These are phyloP conservation scores for Drusus annulatus DNA, from an alignment of 1,140 invertebrate genomes.

Conservation along the genomic window DNA sequence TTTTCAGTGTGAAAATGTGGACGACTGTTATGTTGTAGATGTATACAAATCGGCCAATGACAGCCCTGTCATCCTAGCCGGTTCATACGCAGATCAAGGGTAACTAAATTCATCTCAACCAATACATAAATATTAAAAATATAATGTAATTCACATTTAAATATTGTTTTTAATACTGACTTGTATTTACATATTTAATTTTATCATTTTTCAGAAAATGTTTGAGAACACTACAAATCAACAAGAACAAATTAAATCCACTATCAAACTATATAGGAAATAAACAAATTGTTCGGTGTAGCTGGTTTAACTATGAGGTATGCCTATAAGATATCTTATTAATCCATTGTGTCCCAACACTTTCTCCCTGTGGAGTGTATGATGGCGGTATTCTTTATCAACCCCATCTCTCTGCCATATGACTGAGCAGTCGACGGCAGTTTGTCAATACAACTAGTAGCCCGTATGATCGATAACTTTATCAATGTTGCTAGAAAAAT, in stretches of 20 bases:
- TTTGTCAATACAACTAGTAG: no score
- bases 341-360: no score
- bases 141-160: no score
- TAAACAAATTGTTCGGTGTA: constrained; percentile 78
- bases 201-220: constrained; percentile 66
- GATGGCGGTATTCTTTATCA: no score
- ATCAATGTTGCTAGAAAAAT: no score
- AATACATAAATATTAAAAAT: not conserved
- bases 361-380: no score
- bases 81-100: constrained; percentile 69
- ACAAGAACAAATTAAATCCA: constrained; percentile 70
- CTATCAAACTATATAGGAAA: constrained; percentile 74
- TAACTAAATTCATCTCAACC: constrained; percentile 35
- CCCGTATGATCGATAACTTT: no score
- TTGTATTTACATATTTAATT: no score
- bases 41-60: constrained; percentile 66
- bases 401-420: no score
- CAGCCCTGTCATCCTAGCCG: constrained; percentile 74
- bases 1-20: constrained; percentile 72
- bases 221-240: constrained; percentile 73
- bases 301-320: constrained; percentile 70
- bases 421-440: no score
- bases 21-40: constrained; percentile 79
- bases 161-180: no score
- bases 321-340: not conserved